Evolutionary conservation across 2,797 vertebrate genomes (phyloP).

Genomic region (Chaetodon trifasciatus): DNA sequence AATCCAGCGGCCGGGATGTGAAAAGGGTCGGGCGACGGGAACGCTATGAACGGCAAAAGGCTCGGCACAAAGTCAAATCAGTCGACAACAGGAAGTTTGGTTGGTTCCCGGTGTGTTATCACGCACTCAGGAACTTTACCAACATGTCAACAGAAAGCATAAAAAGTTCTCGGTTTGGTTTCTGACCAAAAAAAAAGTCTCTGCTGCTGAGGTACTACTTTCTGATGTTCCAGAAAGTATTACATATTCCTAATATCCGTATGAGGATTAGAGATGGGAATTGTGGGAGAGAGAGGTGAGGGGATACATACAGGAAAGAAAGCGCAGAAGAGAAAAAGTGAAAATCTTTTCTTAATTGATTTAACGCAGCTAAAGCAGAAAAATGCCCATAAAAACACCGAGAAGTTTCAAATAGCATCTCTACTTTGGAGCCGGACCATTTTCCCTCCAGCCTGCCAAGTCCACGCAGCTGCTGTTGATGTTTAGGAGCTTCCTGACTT

Average conservation of each 20-base stretch:
- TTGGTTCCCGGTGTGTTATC: not conserved
- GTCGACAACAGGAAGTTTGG: not conserved
- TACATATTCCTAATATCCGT: not conserved
- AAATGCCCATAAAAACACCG: slow-evolving; percentile 7
- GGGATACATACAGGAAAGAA: not conserved
- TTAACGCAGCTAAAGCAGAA: slow-evolving; percentile 10
- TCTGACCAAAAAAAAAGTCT: not conserved
- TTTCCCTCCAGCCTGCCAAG: not conserved
- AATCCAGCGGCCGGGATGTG: not conserved
- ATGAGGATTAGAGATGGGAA: not conserved
- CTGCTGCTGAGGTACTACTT: not conserved
- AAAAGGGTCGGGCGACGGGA: not conserved
- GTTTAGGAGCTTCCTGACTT: not conserved
- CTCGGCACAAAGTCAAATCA: not conserved
- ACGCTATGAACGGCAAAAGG: not conserved
- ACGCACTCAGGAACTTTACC: slow-evolving; percentile 1
- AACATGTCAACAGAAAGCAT: not conserved
- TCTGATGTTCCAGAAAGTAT: not conserved
- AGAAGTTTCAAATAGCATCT: not conserved
- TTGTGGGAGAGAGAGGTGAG: not conserved
- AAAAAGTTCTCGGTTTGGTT: not conserved
- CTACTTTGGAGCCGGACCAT: not conserved
- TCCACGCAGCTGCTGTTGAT: not conserved
- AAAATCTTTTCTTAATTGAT: not conserved
- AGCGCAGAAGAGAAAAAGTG: not conserved